Percentiles rank a stretch among this genome's conserved stretches.
Evolutionary conservation across 2,888 invertebrate species (phyloP).

Genomic region (Muschampia plurimacula): DNA sequence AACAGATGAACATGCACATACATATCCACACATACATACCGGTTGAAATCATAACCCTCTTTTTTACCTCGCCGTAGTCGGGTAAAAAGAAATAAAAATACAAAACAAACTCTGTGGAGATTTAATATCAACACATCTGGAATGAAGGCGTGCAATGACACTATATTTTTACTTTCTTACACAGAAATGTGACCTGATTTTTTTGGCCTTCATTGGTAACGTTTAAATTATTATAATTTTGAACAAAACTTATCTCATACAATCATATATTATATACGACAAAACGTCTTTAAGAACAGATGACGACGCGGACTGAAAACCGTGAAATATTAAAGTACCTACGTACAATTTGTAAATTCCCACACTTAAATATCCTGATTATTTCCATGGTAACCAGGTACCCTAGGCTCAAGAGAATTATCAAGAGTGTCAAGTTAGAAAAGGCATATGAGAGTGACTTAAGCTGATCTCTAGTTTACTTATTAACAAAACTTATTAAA

Average conservation of each 20-base stretch:
- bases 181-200: constrained; percentile 27
- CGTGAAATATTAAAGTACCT: neutral
- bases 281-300: neutral
- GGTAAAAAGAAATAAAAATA: neutral
- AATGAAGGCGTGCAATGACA: constrained; percentile 8
- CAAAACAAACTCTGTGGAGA: neutral
- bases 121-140: constrained; percentile 1
- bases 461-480: too few relatives aligned
- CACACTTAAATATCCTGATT: too few relatives aligned
- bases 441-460: too few relatives aligned
- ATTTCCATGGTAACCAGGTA: too few relatives aligned
- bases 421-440: too few relatives aligned
- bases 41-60: too few relatives aligned
- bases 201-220: constrained; percentile 9
- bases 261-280: neutral
- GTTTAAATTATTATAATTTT: constrained; percentile 8
- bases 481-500: too few relatives aligned
- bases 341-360: too few relatives aligned
- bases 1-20: too few relatives aligned
- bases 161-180: constrained; percentile 4
- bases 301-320: neutral
- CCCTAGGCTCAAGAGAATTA: too few relatives aligned
- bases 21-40: too few relatives aligned
- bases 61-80: neutral
- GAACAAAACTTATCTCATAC: neutral